Conservation (phyloP, 1,140 invertebrate genomes). For the Bradysia coprophila region DNA sequence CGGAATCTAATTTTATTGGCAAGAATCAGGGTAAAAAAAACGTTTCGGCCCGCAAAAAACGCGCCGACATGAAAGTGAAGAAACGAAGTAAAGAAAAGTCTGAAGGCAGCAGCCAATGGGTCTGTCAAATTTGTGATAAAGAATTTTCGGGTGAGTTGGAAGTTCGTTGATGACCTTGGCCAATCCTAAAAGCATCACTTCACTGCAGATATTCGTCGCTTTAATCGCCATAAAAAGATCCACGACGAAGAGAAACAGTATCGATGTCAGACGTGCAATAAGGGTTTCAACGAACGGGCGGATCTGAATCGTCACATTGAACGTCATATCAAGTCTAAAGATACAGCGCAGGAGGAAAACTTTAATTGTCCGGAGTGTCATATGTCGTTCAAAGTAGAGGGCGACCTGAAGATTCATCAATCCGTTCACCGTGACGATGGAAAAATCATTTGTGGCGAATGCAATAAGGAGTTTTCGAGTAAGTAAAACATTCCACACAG, state of each 20-base stretch:
- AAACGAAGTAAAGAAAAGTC: neutral
- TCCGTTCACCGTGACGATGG: conserved; percentile 7
- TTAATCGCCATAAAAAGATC: conserved; percentile 27
- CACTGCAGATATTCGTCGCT: conserved; percentile 24
- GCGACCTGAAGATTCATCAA: conserved; percentile 9
- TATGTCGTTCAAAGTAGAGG: conserved; percentile 7
- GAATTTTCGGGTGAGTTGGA: conserved; percentile 8
- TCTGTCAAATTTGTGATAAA: conserved; percentile 7
- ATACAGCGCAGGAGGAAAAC: conserved; percentile 4
- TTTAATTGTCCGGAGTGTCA: conserved; percentile 9
- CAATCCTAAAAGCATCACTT: neutral
- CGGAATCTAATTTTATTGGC: neutral
- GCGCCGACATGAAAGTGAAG: neutral
- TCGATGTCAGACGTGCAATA: conserved; percentile 28
- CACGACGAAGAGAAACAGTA: conserved; percentile 22
- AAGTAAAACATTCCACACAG: too few relatives aligned
- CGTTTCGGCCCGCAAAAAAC: neutral
- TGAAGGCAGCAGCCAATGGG: neutral
- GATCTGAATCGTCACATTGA: conserved; percentile 7
- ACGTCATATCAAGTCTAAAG: neutral
- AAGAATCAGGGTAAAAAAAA: neutral
- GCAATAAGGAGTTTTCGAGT: conserved; percentile 10
- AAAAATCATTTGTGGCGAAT: conserved; percentile 7
- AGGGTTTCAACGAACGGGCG: conserved; percentile 8
- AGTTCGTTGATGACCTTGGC: neutral